These are phyloP conservation scores for Altica lythri DNA, from an alignment of 2,888 invertebrate species.

Conservation along the genomic window DNA sequence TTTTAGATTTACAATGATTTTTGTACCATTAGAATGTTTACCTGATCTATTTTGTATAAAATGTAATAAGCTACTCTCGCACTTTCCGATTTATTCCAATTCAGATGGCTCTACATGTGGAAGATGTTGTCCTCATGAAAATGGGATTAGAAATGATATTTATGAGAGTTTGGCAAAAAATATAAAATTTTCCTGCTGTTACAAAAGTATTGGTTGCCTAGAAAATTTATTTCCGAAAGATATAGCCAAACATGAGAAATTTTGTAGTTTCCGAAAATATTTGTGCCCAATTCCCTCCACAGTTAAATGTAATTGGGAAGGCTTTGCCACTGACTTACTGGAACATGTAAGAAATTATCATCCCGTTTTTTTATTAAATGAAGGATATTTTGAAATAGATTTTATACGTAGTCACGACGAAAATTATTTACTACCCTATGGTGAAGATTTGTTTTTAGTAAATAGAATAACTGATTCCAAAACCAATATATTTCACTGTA, in stretches of 20 bases:
- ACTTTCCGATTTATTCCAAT: conserved; percentile 43
- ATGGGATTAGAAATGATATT: conserved; percentile 40
- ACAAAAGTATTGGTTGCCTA: conserved; percentile 44
- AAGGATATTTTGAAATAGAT: conserved; percentile 48
- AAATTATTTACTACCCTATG: conserved; percentile 44
- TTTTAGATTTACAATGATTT: no score
- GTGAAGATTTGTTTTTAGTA: conserved; percentile 46
- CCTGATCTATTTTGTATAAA: conserved; percentile 42
- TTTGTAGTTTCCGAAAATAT: conserved; percentile 43
- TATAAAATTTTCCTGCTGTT: conserved; percentile 48
- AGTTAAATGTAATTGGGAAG: conserved; percentile 46
- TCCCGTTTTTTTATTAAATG: conserved; percentile 42
- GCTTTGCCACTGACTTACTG: conserved; percentile 40
- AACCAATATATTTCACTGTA: conserved; percentile 42
- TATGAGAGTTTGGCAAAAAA: conserved; percentile 45
- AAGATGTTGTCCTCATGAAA: conserved; percentile 42
- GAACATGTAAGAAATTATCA: conserved; percentile 48
- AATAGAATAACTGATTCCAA: conserved; percentile 40
- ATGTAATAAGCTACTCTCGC: conserved; percentile 46
- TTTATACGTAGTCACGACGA: conserved; percentile 47
- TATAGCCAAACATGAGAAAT: conserved; percentile 45
- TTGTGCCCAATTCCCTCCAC: conserved; percentile 38
- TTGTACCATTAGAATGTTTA: conserved; percentile 26
- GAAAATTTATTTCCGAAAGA: conserved; percentile 40
- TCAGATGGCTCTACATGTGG: conserved; percentile 44